phyloP scores from a whole-genome alignment of 2,797 vertebrate genomes.

The Hephaestus fuliginosus region DNA sequence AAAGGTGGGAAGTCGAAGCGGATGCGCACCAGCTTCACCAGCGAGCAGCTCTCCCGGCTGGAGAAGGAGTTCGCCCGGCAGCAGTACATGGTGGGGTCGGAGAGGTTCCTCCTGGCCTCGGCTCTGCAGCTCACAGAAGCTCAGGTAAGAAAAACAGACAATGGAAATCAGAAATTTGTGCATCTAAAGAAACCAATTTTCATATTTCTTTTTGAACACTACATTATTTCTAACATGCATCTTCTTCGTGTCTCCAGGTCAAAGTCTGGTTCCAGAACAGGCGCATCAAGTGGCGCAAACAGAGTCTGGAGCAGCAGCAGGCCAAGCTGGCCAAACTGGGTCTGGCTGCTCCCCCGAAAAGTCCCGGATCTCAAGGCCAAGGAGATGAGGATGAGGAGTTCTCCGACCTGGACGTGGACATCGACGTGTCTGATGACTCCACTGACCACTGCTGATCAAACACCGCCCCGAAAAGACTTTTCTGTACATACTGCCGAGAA shows the following conservation, averaged over 20 bases:
- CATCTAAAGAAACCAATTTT: not conserved
- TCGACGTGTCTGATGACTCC: conserved; percentile 82
- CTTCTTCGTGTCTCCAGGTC: conserved; percentile 76
- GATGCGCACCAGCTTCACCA: conserved; percentile 90
- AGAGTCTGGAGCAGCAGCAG: conserved; percentile 91
- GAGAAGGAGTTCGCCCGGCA: conserved; percentile 90
- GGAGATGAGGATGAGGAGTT: conserved; percentile 82
- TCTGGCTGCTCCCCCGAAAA: conserved; percentile 78
- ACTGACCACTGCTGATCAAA: conserved; percentile 68
- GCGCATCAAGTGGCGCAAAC: conserved; percentile 92
- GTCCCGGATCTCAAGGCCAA: conserved; percentile 85
- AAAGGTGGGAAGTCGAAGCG: conserved; percentile 88
- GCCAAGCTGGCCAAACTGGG: conserved; percentile 88
- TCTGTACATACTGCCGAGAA: conserved; percentile 76
- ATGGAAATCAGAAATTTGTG: too few species aligned
- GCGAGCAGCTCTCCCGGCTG: conserved; percentile 88
- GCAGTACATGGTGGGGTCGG: conserved; percentile 91
- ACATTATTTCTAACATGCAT: not conserved
- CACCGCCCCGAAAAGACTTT: conserved; percentile 35
- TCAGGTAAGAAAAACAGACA: conserved; percentile 75
- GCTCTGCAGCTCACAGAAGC: conserved; percentile 88
- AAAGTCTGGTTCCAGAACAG: conserved; percentile 92
- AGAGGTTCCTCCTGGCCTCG: conserved; percentile 88
- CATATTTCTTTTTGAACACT: too few species aligned
- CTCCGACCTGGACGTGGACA: conserved; percentile 78